phyloP scores from a whole-genome alignment of 2,113 vertebrate species.

The Zosterops japonicus region DNA sequence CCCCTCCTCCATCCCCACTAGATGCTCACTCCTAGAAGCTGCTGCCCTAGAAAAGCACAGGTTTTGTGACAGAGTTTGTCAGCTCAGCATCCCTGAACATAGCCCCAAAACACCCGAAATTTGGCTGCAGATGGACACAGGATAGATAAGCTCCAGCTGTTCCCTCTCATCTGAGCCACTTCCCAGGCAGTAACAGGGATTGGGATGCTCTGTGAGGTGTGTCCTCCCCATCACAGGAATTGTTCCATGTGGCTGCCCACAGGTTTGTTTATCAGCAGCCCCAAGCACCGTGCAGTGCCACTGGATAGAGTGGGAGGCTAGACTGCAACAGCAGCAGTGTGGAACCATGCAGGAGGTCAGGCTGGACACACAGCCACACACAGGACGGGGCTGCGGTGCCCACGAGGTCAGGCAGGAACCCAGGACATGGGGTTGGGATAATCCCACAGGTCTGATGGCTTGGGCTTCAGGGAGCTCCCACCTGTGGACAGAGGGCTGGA shows the following conservation, averaged over 20 bases:
- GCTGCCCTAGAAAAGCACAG: background rate
- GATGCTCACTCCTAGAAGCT: accelerated
- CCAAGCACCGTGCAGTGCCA: accelerated
- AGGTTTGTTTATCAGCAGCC: accelerated
- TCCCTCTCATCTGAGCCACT: accelerated
- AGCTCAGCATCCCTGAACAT: accelerated
- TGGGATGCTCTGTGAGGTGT: background rate
- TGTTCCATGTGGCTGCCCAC: accelerated
- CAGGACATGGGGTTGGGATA: background rate
- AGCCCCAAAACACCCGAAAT: background rate
- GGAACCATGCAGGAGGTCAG: accelerated
- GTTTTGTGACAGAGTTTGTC: background rate
- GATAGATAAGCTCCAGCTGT: background rate
- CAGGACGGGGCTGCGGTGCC: accelerated
- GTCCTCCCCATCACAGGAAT: accelerated
- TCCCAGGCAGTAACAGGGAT: accelerated
- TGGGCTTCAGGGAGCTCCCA: background rate
- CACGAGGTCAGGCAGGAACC: accelerated
- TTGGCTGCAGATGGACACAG: background rate
- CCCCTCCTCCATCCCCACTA: background rate
- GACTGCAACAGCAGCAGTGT: accelerated
- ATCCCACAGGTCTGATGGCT: background rate
- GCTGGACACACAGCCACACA: background rate
- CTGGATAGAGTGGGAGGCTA: accelerated
- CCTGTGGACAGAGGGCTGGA: background rate